phyloP scores from a whole-genome alignment of 2,888 invertebrate species.

The Protodeltote pygarga region DNA sequence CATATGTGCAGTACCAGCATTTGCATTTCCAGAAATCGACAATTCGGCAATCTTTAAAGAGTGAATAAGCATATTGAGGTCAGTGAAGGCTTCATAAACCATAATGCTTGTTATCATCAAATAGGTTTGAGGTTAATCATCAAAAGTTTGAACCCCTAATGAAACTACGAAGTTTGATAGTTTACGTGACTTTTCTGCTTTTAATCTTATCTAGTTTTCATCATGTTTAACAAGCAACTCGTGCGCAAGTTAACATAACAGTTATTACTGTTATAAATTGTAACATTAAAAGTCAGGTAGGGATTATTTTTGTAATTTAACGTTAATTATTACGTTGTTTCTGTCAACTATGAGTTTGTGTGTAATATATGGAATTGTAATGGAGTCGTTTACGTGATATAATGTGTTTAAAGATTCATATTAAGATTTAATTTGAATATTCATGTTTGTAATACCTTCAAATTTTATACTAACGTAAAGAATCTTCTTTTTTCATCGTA shows the following conservation, averaged over 20 bases:
- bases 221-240: constrained; percentile 2
- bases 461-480: too few relatives aligned
- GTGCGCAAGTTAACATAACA: constrained; percentile 25
- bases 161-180: background rate
- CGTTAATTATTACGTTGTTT: constrained; percentile 30
- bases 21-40: too few relatives aligned
- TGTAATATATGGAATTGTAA: constrained; percentile 25
- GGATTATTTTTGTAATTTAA: constrained; percentile 30
- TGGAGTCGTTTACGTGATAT: constrained; percentile 11
- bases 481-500: too few relatives aligned
- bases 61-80: too few relatives aligned
- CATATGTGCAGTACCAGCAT: too few relatives aligned
- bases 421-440: background rate
- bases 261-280: constrained; percentile 37
- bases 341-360: constrained; percentile 18
- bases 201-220: background rate
- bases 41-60: too few relatives aligned
- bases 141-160: too few relatives aligned
- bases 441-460: too few relatives aligned
- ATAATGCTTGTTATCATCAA: too few relatives aligned
- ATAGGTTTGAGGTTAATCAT: too few relatives aligned
- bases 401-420: background rate
- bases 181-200: constrained; percentile 1
- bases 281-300: constrained; percentile 26
- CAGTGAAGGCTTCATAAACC: too few relatives aligned